Base-by-base conservation (phyloP, 2,113 vertebrate species). In the Tretioscincus oriximinensis region DNA sequence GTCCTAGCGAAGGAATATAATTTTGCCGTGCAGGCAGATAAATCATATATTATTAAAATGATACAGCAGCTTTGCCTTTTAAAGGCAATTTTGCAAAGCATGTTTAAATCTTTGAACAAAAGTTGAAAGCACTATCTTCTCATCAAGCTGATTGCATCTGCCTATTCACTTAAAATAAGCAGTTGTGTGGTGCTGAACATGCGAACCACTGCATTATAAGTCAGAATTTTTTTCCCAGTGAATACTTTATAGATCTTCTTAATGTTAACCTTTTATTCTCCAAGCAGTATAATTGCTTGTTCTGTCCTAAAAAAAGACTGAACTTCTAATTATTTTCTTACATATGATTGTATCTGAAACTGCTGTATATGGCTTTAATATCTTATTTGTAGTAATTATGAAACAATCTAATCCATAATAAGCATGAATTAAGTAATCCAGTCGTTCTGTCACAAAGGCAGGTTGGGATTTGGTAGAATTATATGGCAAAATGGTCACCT, bases 111-210 rank as follows among this genome's bases (percentile, higher is more conserved):
- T 89, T 81, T 81, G 61, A 89, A 73, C 2, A 77, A 90, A 80
- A 74, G 49, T 81, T 70, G 28, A 91, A 90, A 71, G 78, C 77
- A 26, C 9, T 82, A 28, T 16, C 66, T 93, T 92, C 88, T 90
- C 82, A 85, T 83, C 88, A 90, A 90, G 78, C 35, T 84, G 73
- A 85, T 81, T 81, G 41, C 78, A 91, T 87, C 65, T 89, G 73
- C 54, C 85, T 88, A 88, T 81, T 90, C 72, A 78, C 88, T 85
- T 82, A 87, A 84, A 89, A 76, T 82, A 85, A 91, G 41, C 29
- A 83, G n/a, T 73, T 86, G 31, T 60, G 87, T 74, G 80, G n/a
- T 78, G 79, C 45, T 83, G 73, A 80, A 64, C 21, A 81, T 61
- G 86, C 73, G 86, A 87, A 79, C 61, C 83, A 31, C 24, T 82